A percentile compares a stretch with the other conserved stretches of the same genome.
Conservation (phyloP, 2,113 vertebrate genomes). For the Petroica traversi region DNA sequence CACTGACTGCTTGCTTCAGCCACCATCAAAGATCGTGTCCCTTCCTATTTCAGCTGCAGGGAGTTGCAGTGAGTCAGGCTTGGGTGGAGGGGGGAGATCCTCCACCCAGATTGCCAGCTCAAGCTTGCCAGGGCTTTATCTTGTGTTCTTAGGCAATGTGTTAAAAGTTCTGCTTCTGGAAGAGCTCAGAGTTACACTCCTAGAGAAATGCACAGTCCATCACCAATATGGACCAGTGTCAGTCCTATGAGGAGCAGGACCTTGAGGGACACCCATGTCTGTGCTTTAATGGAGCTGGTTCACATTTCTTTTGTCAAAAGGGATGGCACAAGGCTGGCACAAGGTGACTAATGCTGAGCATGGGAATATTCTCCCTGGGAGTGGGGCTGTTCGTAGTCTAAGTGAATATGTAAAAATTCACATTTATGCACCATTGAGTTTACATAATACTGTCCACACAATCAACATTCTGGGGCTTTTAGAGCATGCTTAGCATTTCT, state of each 20-base stretch:
- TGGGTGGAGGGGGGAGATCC: slow-evolving; percentile 51
- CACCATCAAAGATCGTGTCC: neutral
- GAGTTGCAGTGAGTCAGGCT: slow-evolving; percentile 43
- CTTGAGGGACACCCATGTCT: neutral
- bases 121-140: slow-evolving; percentile 32
- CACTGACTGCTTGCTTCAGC: neutral
- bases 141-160: slow-evolving; percentile 19
- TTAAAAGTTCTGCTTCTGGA: neutral
- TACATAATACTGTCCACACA: neutral
- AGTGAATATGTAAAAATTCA: neutral
- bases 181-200: neutral
- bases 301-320: neutral
- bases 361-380: neutral
- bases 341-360: rapidly evolving
- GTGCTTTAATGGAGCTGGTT: neutral
- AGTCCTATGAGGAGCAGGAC: neutral
- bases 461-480: neutral
- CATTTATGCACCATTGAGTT: neutral
- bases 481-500: neutral
- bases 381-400: rapidly evolving
- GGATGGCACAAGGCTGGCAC: neutral
- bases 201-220: neutral
- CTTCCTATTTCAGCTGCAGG: neutral
- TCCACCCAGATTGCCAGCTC: slow-evolving; percentile 52
- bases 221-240: neutral